phyloP scores from a whole-genome alignment of 2,888 invertebrate genomes.

The Microctonus aethiopoides region DNA sequence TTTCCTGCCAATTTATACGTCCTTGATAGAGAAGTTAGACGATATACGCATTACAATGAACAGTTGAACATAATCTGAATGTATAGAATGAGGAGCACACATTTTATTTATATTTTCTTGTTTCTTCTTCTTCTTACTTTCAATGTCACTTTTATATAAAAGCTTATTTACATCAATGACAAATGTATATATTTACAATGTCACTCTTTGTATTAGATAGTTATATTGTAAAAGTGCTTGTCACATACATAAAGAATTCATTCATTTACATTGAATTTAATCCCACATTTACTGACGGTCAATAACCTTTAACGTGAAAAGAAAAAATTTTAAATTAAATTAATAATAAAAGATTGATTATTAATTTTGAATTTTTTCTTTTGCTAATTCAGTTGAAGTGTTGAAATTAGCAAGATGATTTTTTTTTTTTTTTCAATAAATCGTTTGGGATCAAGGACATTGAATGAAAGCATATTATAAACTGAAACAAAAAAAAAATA shows the following conservation, averaged over 20 bases:
- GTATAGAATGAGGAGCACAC: background rate
- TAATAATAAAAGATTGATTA: too few relatives aligned
- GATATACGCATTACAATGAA: background rate
- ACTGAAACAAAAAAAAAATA: background rate
- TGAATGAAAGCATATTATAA: constrained; percentile 1
- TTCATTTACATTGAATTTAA: background rate
- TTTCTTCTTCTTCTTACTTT: background rate
- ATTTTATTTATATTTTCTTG: background rate
- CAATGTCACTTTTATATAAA: background rate
- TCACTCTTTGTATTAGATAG: background rate
- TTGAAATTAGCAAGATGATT: too few relatives aligned
- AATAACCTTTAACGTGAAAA: too few relatives aligned
- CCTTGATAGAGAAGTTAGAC: background rate
- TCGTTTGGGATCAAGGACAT: background rate
- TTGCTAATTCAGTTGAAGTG: too few relatives aligned
- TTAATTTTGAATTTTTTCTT: too few relatives aligned
- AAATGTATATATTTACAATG: background rate
- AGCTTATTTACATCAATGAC: too few relatives aligned
- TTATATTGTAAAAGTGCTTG: background rate
- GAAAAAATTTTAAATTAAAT: too few relatives aligned
- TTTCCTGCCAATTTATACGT: background rate
- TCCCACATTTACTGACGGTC: background rate
- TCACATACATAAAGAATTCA: background rate
- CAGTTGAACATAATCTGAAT: background rate
- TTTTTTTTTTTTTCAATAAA: background rate